Base-by-base conservation (phyloP, 1,140 invertebrate genomes). In the Drosophila nigrodunni region DNA sequence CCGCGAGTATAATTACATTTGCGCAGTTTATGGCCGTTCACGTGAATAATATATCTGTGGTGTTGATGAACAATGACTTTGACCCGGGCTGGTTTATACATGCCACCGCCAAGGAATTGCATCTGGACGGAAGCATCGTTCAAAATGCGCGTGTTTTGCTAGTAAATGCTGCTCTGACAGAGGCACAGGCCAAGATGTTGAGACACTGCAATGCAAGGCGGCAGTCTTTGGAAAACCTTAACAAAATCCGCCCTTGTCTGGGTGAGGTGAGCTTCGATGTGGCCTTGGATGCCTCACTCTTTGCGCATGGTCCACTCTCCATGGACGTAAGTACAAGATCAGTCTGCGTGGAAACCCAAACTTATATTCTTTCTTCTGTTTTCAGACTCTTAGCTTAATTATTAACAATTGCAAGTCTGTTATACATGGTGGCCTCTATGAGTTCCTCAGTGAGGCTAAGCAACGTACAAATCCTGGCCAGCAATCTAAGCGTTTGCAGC, bases 11-110 rank as follows among this genome's bases (percentile, higher is more conserved):
- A 62, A 95, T 96, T 59, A 96, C 95, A 82, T 96, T 97, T 94
- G 96, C 96, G 76, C 96, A 97, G 95, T 97, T 97, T 92, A 96
- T 97, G 95, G 96, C 96, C n/a, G 94, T 98, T 25, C 96, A 97
- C 85, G 94, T 98, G 35, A 95, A 96, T 74, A 97, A 97, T 89
- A 94, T 97, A 71, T 97, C 95, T 67, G 93, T 97, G 8, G 95
- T 96, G 77, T 93, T 96, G 52, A 93, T 97, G 69, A 93, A 94
- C 57, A 93, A 94, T 43, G 77, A 90, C 25, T 74, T 85, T n/a
- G 94, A 94, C 57, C 95, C 95, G 52, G 95, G 96, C 18, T 97
- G 96, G 94, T 93, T 97, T 35, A 93, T 97, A 0, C 96, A 97
- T 93, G 94, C 95, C 11, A 96, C 95, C 34, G 95, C 96, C 2